A percentile compares a stretch with the other conserved stretches of the same genome.
phyloP scores from a whole-genome alignment of 2,797 vertebrate species.

The Podarcis siculus region DNA sequence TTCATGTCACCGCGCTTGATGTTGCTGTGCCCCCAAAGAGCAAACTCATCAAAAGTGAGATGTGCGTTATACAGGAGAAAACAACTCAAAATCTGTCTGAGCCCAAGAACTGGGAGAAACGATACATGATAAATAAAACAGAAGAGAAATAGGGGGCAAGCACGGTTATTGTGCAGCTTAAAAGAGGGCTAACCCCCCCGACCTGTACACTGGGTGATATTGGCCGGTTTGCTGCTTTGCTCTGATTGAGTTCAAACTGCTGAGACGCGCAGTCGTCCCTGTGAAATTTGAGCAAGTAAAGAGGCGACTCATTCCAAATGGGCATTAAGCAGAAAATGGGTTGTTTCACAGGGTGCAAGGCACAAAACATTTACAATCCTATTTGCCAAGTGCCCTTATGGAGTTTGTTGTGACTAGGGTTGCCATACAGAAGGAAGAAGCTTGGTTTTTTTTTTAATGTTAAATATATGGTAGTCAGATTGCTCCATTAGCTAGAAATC shows the following conservation, averaged over 20 bases:
- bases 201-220: background rate
- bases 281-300: background rate
- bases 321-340: background rate
- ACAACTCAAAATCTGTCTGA: accelerated
- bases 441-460: background rate
- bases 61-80: background rate
- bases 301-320: background rate
- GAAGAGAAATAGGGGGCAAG: background rate
- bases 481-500: constrained; percentile 40
- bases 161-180: background rate
- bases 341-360: background rate
- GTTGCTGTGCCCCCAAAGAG: accelerated
- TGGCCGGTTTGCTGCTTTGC: background rate
- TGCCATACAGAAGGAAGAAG: background rate
- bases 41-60: background rate
- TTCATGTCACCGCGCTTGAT: background rate
- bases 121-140: background rate
- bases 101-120: accelerated
- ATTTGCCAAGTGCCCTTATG: background rate
- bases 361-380: background rate
- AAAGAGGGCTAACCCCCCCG: background rate
- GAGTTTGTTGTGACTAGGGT: background rate
- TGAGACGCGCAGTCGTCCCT: background rate
- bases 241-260: background rate
- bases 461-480: background rate